Base-by-base conservation (phyloP, 53 echinoderm and acorn worm species). In the Stichopus horrens region DNA sequence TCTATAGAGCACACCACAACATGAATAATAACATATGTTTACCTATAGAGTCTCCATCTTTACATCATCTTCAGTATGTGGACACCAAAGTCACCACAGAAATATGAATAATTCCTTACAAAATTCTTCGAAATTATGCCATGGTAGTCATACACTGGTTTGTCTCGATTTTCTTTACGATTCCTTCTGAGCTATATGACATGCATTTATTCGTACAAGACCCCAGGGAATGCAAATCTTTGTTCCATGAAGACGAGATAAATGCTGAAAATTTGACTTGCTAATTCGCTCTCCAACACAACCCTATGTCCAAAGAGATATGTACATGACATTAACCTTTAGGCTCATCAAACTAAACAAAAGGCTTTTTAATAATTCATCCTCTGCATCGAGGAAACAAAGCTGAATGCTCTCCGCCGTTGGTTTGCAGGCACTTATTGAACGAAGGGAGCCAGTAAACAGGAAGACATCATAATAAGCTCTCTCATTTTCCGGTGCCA, bases 261-360 rank as follows among this genome's bases (percentile, higher is more conserved):
- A 79, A 54, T 52, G 55, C 77, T 19, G 53, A 52, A 54, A 79
- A 79, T 79, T 79, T 52, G 79, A 79, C 53, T 79, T 79, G 79
- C 55, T 52, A 79, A 79, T 79, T 52, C 53, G 79, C 79, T 79
- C 79, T 79, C 56, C 53, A 55, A 55, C 63, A 63, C 63, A 63
- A 16, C 63, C 14, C 63, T 63, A 16, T 63, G 63, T 63, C 63
- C 63, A 63, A 63, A 63, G 63, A 63, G 63, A 63, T 16, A 63
- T 63, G 63, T 63, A 63, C 63, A 63, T 63, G 10, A 63, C 63
- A 63, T 63, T 63, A 63, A 63, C 63, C 63, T 63, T 63, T 63
- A 13, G 63, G 63, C 63, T 63, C 63, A 63, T 63, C 63, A 63
- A 63, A 63, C 10, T 16, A 63, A 16, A 63, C 63, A 16, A 37